A percentile compares a stretch with the other conserved stretches of the same genome.
These are phyloP conservation scores for Cephus nigrinus DNA, from an alignment of 2,888 invertebrate genomes.

Conservation along the genomic window DNA sequence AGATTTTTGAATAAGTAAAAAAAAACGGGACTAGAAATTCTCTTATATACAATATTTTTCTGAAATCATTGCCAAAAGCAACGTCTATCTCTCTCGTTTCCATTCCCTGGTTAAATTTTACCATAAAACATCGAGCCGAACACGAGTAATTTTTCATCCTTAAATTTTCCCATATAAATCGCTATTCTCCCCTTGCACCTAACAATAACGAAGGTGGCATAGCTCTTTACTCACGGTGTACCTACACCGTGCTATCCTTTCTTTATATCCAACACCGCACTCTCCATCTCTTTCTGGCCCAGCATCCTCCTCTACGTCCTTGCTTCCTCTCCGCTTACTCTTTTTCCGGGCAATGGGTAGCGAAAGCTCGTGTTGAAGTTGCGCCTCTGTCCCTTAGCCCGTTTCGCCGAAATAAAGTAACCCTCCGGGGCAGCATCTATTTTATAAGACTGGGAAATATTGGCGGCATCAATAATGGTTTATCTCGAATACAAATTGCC, in stretches of 20 bases:
- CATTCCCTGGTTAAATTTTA: background rate
- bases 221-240: background rate
- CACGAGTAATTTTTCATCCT: constrained; percentile 22
- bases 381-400: constrained; percentile 13
- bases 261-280: constrained; percentile 10
- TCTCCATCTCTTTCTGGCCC: constrained; percentile 8
- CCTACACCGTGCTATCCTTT: background rate
- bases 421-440: constrained; percentile 47
- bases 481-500: constrained; percentile 59
- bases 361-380: constrained; percentile 11
- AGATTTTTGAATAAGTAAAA: too few relatives aligned
- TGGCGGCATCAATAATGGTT: constrained; percentile 61
- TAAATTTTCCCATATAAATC: constrained; percentile 40
- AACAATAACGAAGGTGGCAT: constrained; percentile 1
- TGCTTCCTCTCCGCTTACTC: background rate
- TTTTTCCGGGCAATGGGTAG: background rate
- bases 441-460: constrained; percentile 60
- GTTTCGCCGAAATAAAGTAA: constrained; percentile 38
- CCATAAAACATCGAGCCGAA: background rate
- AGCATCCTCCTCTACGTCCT: constrained; percentile 1
- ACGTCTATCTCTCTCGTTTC: background rate
- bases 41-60: background rate
- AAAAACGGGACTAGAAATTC: background rate
- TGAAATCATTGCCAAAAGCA: background rate
- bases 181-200: constrained; percentile 25